Percentiles rank a stretch among this genome's conserved stretches.
Evolutionary conservation across 2,888 invertebrate genomes (phyloP).

Genomic region (Cartodere bifasciata): DNA sequence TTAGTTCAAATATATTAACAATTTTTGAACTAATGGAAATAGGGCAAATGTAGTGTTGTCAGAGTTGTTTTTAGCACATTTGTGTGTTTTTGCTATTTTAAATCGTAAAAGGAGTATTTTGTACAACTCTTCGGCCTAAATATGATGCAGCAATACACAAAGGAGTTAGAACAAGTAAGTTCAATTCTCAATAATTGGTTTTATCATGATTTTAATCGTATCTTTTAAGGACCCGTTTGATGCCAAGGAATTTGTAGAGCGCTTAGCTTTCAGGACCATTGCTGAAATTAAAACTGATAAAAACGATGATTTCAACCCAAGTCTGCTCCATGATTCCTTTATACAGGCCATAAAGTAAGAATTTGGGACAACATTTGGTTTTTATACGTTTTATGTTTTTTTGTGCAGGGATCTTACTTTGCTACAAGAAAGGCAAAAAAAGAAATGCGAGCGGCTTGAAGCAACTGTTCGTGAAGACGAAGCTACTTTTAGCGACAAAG

Average conservation of each 20-base stretch:
- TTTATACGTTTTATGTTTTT: slow-evolving; percentile 7
- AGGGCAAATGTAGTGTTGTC: no score
- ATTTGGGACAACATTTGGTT: background rate
- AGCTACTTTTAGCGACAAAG: slow-evolving; percentile 65
- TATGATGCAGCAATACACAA: slow-evolving; percentile 81
- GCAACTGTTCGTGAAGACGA: slow-evolving; percentile 76
- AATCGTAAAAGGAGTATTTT: no score
- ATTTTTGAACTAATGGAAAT: no score
- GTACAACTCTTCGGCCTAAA: no score
- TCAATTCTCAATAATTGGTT: slow-evolving; percentile 6
- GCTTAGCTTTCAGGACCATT: slow-evolving; percentile 88
- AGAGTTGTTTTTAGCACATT: no score
- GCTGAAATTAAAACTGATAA: slow-evolving; percentile 54
- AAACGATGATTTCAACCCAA: slow-evolving; percentile 70
- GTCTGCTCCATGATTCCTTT: slow-evolving; percentile 80
- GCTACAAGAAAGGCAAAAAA: slow-evolving; percentile 71
- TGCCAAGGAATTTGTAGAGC: slow-evolving; percentile 93
- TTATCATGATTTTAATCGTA: background rate
- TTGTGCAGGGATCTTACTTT: slow-evolving; percentile 44
- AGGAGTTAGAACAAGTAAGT: slow-evolving; percentile 70
- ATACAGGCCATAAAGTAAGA: slow-evolving; percentile 77
- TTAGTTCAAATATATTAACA: no score
- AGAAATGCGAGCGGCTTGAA: slow-evolving; percentile 76
- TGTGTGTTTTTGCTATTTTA: no score
- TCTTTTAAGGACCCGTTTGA: slow-evolving; percentile 82